A percentile compares a stretch with the other conserved stretches of the same genome.
These are phyloP conservation scores for Heliornis fulica DNA, from an alignment of 2,113 vertebrate genomes.

Conservation along the genomic window DNA sequence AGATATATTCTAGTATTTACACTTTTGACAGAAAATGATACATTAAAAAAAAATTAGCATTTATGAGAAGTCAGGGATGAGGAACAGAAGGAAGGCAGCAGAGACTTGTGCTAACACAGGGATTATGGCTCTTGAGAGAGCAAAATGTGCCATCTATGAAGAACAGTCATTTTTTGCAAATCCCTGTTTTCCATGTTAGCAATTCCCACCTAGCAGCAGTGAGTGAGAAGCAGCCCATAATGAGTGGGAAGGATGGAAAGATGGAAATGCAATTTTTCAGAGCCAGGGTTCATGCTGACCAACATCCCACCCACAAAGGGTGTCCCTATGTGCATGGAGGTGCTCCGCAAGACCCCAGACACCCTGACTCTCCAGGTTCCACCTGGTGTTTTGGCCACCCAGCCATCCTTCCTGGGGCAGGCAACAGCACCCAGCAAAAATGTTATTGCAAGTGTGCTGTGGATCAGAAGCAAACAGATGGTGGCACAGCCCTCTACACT, in stretches of 20 bases:
- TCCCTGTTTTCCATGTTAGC: not conserved
- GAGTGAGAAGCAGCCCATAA: not conserved
- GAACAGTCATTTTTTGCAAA: not conserved
- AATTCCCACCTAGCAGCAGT: not conserved
- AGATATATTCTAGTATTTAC: not conserved
- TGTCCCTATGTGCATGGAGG: not conserved
- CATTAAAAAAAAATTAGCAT: not conserved
- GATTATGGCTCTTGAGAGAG: not conserved
- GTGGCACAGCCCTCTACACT: not conserved
- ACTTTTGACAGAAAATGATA: not conserved
- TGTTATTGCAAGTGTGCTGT: accelerated
- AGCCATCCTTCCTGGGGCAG: not conserved
- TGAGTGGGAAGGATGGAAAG: not conserved
- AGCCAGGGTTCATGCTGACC: not conserved
- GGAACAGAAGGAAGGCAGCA: not conserved
- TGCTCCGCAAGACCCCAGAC: not conserved
- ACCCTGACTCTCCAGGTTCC: not conserved
- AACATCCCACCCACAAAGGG: not conserved
- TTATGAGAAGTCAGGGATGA: not conserved
- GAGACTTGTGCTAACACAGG: not conserved
- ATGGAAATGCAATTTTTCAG: not conserved
- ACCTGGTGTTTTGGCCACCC: not conserved
- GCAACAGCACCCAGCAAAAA: not conserved
- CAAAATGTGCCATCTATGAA: not conserved
- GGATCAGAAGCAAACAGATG: accelerated